Base-by-base conservation (phyloP, 2,888 invertebrate genomes). In the Metalampra italica region DNA sequence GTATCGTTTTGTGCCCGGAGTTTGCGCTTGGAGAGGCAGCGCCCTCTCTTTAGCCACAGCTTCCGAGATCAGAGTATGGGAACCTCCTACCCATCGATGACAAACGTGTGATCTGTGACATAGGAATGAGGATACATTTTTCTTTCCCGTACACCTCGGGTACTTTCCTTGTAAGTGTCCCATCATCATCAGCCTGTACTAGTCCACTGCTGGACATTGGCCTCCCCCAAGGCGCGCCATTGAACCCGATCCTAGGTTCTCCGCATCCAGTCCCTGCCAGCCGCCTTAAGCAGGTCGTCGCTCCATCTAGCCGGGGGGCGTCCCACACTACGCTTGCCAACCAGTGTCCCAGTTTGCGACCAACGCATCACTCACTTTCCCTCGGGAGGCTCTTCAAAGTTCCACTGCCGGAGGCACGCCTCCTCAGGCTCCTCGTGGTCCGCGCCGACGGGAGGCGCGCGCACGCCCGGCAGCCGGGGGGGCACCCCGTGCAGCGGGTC, bases 21-120 rank as follows among this genome's bases (percentile, higher is more conserved):
- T 5, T 9, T 30, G 40, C 29, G 45, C 30, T 15, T 9, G 30
- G 5, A 47, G 0, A 0, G 55, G 55, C 0, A 43, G 46, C 0
- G 72, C 70, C 8, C 9, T 55, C 56, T 56, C 64, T 4, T 64
- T 66, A 39, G 55, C 43, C 40, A 62, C 59, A 49, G 54, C 54
- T 4, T 54, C 62, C 8, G 64, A 12, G 43, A 75, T 14, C 59
- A 76, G 60, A 13, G 83, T 83, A 69, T 82, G 82, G 2, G 81
- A 81, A 0, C 83, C 83, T 47, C 83, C 83, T 38, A 61, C 69
- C 81, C 81, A 83, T 47, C 82, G 81, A 39, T 58, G 65, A 46
- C 82, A 82, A 0, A 52, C 50, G 63, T 81, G 80, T 1, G 49
- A 46, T 36, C 75, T 79, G 54, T 32, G 32, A 32, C 8, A 0